Evolutionary conservation across 2,113 vertebrate genomes (phyloP).

Genomic region (Saguinus imperator): DNA sequence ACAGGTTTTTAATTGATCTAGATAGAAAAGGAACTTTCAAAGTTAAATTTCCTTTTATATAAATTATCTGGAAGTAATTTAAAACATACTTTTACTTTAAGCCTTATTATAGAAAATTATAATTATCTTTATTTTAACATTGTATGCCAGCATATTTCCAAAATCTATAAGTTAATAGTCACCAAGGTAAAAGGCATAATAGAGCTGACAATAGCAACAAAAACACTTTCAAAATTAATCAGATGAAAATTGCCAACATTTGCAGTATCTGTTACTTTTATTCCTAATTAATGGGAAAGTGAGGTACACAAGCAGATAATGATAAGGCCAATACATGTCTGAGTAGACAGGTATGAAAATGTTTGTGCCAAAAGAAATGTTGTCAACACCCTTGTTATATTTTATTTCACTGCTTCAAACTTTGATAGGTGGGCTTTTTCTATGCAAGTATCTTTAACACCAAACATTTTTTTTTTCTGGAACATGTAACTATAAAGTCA

Average conservation of each 20-base stretch:
- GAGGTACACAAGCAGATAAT: background rate
- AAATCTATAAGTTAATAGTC: constrained; percentile 26
- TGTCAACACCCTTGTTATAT: background rate
- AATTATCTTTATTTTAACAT: constrained; percentile 36
- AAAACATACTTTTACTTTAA: constrained; percentile 28
- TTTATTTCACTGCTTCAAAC: background rate
- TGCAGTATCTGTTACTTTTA: background rate
- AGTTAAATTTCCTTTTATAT: constrained; percentile 24
- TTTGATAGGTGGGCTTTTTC: background rate
- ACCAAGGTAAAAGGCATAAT: constrained; percentile 7
- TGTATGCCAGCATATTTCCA: constrained; percentile 4
- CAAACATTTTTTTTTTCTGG: background rate
- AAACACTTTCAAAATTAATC: constrained; percentile 16
- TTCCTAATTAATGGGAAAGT: background rate
- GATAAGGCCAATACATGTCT: background rate
- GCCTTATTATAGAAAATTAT: background rate
- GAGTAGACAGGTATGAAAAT: background rate
- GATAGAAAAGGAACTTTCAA: background rate
- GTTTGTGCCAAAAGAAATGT: background rate
- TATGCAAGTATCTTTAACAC: background rate
- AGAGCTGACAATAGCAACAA: constrained; percentile 3
- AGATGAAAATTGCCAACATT: constrained; percentile 1
- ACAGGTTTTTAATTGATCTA: constrained; percentile 8
- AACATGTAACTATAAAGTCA: background rate
- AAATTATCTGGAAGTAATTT: constrained; percentile 26